phyloP scores from a whole-genome alignment of 1,140 invertebrate species.

The Mylabris phalerata region DNA sequence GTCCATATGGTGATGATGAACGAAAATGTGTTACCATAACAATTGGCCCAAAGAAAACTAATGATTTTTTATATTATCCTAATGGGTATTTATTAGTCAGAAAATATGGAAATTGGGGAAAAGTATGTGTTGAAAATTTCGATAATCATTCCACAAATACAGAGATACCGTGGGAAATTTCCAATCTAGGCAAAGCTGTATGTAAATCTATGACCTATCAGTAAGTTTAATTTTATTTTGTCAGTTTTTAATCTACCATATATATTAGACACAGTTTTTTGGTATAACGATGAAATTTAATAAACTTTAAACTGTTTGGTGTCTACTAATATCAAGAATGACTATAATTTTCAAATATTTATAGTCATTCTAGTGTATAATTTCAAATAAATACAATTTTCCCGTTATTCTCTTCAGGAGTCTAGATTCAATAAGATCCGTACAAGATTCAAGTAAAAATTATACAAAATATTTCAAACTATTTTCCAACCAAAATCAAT shows the following conservation, averaged over 20 bases:
- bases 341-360: no score
- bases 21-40: constrained; percentile 57
- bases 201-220: constrained; percentile 71
- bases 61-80: constrained; percentile 52
- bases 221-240: constrained; percentile 46
- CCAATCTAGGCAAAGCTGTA: constrained; percentile 66
- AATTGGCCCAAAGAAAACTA: constrained; percentile 44
- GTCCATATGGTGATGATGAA: constrained; percentile 77
- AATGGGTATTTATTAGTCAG: constrained; percentile 64
- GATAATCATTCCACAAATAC: constrained; percentile 49
- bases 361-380: no score
- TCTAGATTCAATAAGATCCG: constrained; percentile 47
- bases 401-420: constrained; percentile 41
- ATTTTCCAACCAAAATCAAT: constrained; percentile 36
- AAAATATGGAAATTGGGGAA: constrained; percentile 71
- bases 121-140: constrained; percentile 66
- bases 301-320: no score
- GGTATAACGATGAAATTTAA: no score
- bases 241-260: no score
- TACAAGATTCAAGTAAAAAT: constrained; percentile 35
- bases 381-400: neutral
- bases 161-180: constrained; percentile 52
- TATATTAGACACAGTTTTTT: no score
- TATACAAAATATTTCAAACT: constrained; percentile 45
- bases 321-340: no score